phyloP scores from a whole-genome alignment of 2,888 invertebrate genomes.

The Alsophila aescularia region DNA sequence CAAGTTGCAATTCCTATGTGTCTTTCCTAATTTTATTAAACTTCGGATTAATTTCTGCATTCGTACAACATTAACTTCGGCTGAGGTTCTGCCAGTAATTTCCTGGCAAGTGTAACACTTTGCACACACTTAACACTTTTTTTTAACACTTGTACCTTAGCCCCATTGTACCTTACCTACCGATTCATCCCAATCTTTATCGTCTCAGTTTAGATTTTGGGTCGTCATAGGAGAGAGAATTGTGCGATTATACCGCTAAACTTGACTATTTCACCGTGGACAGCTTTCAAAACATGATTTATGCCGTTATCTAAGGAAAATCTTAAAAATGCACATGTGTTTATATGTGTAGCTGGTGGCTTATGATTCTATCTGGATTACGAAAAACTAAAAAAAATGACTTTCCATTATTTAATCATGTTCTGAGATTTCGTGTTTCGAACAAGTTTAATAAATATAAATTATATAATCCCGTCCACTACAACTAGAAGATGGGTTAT shows the following conservation, averaged over 20 bases:
- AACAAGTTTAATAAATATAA: conserved; percentile 1
- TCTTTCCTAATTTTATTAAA: conserved; percentile 3
- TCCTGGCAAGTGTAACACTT: conserved; percentile 1
- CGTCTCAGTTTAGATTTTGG: background rate
- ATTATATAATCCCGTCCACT: conserved; percentile 9
- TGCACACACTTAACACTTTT: too few species aligned
- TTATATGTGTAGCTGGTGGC: conserved; percentile 13
- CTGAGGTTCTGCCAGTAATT: background rate
- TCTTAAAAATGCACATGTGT: background rate
- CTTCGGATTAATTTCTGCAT: conserved; percentile 1
- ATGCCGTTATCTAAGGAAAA: conserved; percentile 1
- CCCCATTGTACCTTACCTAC: conserved; percentile 17
- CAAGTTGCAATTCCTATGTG: background rate
- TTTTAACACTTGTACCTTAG: too few species aligned
- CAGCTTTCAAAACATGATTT: conserved; percentile 15
- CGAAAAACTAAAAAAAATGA: conserved; percentile 9
- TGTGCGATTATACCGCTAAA: conserved; percentile 11
- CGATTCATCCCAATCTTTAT: conserved; percentile 7
- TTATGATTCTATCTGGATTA: background rate
- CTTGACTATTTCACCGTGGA: conserved; percentile 15
- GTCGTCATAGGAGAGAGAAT: background rate
- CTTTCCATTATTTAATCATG: background rate
- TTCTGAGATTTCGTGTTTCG: conserved; percentile 11
- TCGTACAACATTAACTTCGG: conserved; percentile 3
- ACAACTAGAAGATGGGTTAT: conserved; percentile 4